Evolutionary conservation across 2,888 invertebrate species (phyloP).

Genomic region (Ischnura elegans): DNA sequence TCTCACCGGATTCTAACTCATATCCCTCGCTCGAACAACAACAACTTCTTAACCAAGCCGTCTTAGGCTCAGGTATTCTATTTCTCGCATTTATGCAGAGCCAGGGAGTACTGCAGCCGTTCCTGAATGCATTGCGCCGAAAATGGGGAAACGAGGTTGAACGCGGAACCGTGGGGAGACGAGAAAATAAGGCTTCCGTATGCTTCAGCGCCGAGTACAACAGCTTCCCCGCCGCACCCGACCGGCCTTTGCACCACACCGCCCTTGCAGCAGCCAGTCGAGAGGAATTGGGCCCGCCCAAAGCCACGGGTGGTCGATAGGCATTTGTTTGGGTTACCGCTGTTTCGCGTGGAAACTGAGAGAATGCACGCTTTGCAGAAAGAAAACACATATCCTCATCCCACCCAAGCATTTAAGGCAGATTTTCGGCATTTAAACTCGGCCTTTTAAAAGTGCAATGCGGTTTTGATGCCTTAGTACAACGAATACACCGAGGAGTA

Average conservation of each 20-base stretch:
- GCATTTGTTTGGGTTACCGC: slow-evolving; percentile 4
- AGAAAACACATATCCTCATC: not conserved
- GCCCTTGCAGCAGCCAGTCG: not conserved
- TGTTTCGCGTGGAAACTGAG: not conserved
- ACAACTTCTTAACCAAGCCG: not conserved
- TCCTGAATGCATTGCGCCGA: not conserved
- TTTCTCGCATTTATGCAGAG: not conserved
- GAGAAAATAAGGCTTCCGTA: not conserved
- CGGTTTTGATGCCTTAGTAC: no score
- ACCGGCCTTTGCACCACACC: not conserved
- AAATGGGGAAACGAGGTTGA: not conserved
- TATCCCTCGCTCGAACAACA: not conserved
- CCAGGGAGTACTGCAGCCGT: not conserved
- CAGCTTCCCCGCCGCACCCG: not conserved
- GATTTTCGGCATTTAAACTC: no score
- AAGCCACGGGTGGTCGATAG: slow-evolving; percentile 10
- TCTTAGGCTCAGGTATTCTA: not conserved
- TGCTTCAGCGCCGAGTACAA: not conserved
- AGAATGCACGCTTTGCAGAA: not conserved
- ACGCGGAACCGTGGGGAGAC: not conserved
- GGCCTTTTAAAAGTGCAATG: no score
- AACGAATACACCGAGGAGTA: no score
- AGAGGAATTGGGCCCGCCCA: slow-evolving; percentile 1
- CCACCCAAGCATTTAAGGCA: no score
- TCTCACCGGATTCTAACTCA: no score